Conservation (phyloP, 2,888 invertebrate species). For the Allophyes oxyacanthae region DNA sequence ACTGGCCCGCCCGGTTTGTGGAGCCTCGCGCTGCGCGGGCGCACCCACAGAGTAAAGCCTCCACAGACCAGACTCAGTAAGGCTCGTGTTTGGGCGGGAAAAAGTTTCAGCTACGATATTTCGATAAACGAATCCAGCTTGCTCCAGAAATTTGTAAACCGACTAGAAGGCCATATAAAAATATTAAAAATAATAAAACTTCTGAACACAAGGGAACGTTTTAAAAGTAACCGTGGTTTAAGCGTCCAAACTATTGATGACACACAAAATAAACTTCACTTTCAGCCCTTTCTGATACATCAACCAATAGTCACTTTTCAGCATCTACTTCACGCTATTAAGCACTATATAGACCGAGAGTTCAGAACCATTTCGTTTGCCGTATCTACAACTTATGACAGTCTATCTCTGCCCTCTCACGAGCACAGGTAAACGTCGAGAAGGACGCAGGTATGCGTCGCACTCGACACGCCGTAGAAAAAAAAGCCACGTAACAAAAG, state of each 20-base stretch:
- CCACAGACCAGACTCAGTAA: conserved; percentile 54
- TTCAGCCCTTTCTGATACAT: background rate
- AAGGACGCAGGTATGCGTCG: conserved; percentile 82
- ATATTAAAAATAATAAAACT: background rate
- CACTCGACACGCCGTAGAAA: conserved; percentile 62
- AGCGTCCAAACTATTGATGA: background rate
- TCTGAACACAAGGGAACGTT: background rate
- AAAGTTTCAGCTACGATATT: conserved; percentile 24
- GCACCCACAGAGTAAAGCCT: conserved; percentile 71
- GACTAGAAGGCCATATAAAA: background rate
- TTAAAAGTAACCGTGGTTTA: background rate
- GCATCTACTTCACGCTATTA: background rate
- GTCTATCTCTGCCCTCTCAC: conserved; percentile 72
- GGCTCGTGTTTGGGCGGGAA: conserved; percentile 68
- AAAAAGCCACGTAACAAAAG: conserved; percentile 82
- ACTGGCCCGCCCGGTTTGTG: conserved; percentile 80
- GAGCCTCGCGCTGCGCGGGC: conserved; percentile 76
- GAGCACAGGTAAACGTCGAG: conserved; percentile 81
- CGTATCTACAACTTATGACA: conserved; percentile 62
- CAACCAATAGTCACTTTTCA: background rate
- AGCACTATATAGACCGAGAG: conserved; percentile 2
- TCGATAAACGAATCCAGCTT: background rate
- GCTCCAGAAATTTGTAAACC: too few species aligned
- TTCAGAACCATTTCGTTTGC: conserved; percentile 10
- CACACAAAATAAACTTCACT: background rate